These are phyloP conservation scores for Hapalemur alaotrensis DNA, from an alignment of 2,797 vertebrate species.

Conservation along the genomic window DNA sequence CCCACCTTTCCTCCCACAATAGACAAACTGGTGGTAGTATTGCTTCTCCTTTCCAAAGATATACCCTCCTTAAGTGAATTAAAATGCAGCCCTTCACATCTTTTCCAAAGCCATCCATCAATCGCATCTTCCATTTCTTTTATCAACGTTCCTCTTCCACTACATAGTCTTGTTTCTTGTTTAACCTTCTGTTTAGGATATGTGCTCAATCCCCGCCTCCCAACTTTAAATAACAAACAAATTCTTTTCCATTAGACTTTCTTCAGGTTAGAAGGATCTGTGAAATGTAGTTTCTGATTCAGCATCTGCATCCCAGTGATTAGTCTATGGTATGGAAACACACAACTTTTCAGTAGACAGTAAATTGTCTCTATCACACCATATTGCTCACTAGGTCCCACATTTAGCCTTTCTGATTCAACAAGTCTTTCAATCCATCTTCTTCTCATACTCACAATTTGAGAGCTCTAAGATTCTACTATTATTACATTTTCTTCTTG, in stretches of 20 bases:
- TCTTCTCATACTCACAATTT: neutral
- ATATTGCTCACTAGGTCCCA: neutral
- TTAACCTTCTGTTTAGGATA: neutral
- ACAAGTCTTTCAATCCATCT: neutral
- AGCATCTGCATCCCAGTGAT: neutral
- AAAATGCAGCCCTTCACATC: neutral
- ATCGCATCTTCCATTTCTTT: neutral
- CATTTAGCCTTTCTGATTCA: neutral
- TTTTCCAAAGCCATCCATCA: neutral
- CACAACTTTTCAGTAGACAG: neutral
- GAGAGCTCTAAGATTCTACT: neutral
- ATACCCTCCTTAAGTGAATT: neutral
- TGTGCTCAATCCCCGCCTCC: neutral
- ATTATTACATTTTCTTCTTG: neutral
- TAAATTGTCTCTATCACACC: neutral
- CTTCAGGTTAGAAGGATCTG: neutral
- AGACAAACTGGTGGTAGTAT: neutral
- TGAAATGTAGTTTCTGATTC: neutral
- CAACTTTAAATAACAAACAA: neutral
- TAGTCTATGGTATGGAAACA: neutral
- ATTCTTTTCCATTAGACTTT: neutral
- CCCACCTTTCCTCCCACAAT: neutral
- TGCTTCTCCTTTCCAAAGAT: neutral
- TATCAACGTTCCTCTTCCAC: neutral
- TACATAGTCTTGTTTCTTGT: neutral